Evolutionary conservation across 1,140 invertebrate genomes (phyloP), one percentile per base, ranked within the genome.

Genomic region (Halesus radiatus): DNA sequence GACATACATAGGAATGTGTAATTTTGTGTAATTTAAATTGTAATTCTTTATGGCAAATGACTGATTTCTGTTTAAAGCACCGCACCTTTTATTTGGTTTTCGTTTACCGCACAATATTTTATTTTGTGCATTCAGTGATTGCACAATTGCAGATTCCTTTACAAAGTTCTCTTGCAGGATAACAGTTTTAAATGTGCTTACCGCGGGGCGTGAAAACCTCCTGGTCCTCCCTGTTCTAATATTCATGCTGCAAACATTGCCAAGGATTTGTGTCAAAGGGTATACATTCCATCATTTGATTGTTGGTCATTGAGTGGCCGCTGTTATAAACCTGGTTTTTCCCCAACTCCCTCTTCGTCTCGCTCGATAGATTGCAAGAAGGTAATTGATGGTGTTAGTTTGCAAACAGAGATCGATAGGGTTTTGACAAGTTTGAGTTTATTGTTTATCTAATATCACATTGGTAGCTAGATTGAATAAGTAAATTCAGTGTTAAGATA

Each of bases 61-160:
- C 88, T 89, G 88, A 86, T 83, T 80, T 86, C 85, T 85, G 85
- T 85, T 88, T 84, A 84, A 85, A 84, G 85, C 85, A 83, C 83
- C 72, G 79, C 62, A 84, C 85, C 85, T 84, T 85, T 81, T 79
- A 82, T 85, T 85, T 85, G 75, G 84, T 80, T 84, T 83, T 80
- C 73, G 80, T 78, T 68, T 18, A 56, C 84, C 83, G 86, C 86
- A 88, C 87, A 79, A 78, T 45, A 45, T 86, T 85, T 87, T 85
- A 80, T 70, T 86, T 84, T 58, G 78, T 84, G 89, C 88, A 90
- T 90, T 89, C 89, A 90, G 89, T 90, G 89, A 89, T 87, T 89
- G 89, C 89, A 87, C 88, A 70, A 26, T 22, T 74, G 70, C 70
- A 56, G 70, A 56, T 54, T 23, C 50, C 23, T 45, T 64, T 66